These are phyloP conservation scores for Enteromius paludinosus DNA, from an alignment of 2,797 vertebrate genomes.

Conservation along the genomic window DNA sequence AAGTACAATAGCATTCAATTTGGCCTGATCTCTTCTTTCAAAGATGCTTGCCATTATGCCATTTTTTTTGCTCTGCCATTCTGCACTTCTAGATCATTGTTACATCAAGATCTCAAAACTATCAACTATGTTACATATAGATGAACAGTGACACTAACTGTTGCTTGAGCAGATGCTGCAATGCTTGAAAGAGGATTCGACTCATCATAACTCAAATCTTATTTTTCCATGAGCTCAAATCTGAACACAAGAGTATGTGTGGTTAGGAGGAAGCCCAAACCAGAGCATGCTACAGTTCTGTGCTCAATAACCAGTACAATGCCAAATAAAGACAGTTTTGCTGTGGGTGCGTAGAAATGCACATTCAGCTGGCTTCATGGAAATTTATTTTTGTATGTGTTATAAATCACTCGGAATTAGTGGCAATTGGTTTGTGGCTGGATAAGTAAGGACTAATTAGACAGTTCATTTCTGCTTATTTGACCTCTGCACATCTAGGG, in stretches of 20 bases:
- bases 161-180: not conserved
- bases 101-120: not conserved
- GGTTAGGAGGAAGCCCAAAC: slow-evolving; percentile 11
- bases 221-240: slow-evolving; percentile 10
- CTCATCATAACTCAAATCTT: not conserved
- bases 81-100: not conserved
- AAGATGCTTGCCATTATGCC: not conserved
- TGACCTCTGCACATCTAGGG: not conserved
- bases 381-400: not conserved
- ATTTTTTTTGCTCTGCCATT: not conserved
- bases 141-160: not conserved
- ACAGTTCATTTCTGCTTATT: not conserved
- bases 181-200: slow-evolving; percentile 15
- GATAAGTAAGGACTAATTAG: not conserved
- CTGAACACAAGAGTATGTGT: slow-evolving; percentile 14
- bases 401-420: slow-evolving; percentile 18
- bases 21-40: not conserved
- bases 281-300: slow-evolving; percentile 21
- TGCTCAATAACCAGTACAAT: slow-evolving; percentile 23
- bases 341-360: slow-evolving; percentile 14
- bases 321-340: not conserved
- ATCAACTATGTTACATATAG: not conserved
- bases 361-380: not conserved
- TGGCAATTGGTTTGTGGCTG: not conserved
- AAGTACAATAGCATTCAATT: not conserved